Base-by-base conservation (phyloP, 2,113 vertebrate genomes). In the Hiodon tergisus region DNA sequence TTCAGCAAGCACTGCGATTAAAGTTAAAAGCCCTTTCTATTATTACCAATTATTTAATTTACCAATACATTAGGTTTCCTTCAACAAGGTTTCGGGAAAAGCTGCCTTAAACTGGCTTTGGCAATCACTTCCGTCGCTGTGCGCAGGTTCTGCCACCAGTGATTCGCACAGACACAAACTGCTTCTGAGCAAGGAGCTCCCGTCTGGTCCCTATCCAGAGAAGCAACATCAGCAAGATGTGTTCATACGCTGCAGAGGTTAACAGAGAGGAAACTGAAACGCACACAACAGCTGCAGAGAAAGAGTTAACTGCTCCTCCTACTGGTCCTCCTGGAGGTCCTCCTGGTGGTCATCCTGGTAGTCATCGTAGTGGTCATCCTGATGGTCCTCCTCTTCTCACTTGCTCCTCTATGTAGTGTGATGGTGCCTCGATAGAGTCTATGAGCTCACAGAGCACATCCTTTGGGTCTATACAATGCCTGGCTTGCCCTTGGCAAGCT, bases 401-500 rank as follows among this genome's bases (percentile, higher is more conserved):
- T 48, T 1, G 3, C 3, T 47, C 52, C 61, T 48, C n/a, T 7
- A 13, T 52, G 71, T 17, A 48, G 10, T 71, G n/a, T 4, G 11
- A 14, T 52, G 17, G 61, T 63, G 48, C 66, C 47, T 14, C 7
- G 16, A 16, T 31, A 7, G 31, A 46, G 31, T 46, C 17, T n/a
- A 3, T 53, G 50, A 53, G 63, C 6, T 31, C 31, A 31, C 31
- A 17, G 47, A 13, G 9, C 17, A 16, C 48, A 13, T 57, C 31
- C 10, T 52, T n/a, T 9, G 6, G 55, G 57, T 54, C 62, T 81
- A 81, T 2, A 71, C 72, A 5, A 69, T 77, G 66, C 67, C 16
- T 5, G 52, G 52, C 14, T 77, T 75, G 2, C 78, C 70, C 57
- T 83, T 86, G 0, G 82, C 76, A 60, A 92, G 78, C 75, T 89